phyloP scores from a whole-genome alignment of 2,888 invertebrate genomes.

The Sclerodermus sp. region DNA sequence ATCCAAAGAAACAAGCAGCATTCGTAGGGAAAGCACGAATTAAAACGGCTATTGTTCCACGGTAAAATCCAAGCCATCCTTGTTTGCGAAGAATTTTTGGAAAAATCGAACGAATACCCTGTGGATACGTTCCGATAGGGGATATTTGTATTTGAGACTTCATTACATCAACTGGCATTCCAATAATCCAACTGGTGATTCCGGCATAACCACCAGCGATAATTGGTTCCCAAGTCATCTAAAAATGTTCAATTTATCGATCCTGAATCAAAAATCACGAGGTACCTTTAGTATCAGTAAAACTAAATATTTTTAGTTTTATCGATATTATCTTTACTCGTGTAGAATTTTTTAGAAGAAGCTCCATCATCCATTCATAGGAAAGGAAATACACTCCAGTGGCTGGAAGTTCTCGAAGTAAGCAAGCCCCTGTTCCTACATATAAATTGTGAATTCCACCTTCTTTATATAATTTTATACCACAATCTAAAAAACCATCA shows the following conservation, averaged over 20 bases:
- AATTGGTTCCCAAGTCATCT: conserved; percentile 24
- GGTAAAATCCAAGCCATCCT: conserved; percentile 22
- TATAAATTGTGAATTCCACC: conserved; percentile 66
- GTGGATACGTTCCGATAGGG: conserved; percentile 19
- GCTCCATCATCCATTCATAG: conserved; percentile 55
- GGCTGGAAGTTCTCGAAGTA: conserved; percentile 65
- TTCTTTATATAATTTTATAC: conserved; percentile 61
- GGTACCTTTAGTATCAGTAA: neutral
- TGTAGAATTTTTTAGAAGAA: neutral
- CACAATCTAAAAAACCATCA: conserved; percentile 64
- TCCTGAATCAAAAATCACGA: neutral
- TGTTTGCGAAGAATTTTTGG: conserved; percentile 19
- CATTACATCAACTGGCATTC: conserved; percentile 28
- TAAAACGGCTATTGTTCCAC: conserved; percentile 24
- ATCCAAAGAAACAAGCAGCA: conserved; percentile 29
- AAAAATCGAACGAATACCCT: conserved; percentile 22
- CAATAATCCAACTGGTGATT: conserved; percentile 22
- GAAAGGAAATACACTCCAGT: conserved; percentile 63
- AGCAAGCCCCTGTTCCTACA: conserved; percentile 65
- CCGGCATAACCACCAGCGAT: conserved; percentile 30
- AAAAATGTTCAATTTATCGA: no score
- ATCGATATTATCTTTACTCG: conserved; percentile 1
- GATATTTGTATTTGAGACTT: conserved; percentile 28
- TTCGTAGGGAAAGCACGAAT: conserved; percentile 29
- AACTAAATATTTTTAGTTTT: neutral